Conservation (phyloP, 2,888 invertebrate genomes). For the Andrena trimmerana region DNA sequence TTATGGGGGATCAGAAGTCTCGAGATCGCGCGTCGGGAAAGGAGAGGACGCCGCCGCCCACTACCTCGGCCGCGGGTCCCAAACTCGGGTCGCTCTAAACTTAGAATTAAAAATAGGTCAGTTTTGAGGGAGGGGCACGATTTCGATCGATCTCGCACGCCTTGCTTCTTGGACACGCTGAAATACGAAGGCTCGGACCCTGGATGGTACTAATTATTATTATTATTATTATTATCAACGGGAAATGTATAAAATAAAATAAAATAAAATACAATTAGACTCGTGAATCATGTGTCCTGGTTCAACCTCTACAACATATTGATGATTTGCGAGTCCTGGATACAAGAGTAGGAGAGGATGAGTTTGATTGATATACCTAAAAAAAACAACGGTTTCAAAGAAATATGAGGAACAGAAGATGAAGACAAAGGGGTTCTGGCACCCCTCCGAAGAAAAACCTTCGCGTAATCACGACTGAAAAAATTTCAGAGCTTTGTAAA, state of each 20-base stretch:
- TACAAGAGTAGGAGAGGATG: not conserved
- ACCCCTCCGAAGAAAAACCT: too few relatives aligned
- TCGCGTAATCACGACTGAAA: too few relatives aligned
- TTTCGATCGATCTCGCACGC: conserved; percentile 37
- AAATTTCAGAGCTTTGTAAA: too few relatives aligned
- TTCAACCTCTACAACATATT: too few relatives aligned
- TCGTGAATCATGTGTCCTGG: conserved; percentile 7
- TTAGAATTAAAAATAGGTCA: conserved; percentile 49
- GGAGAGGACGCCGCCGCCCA: conserved; percentile 38
- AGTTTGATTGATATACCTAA: too few relatives aligned
- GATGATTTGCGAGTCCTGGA: too few relatives aligned
- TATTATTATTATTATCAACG: too few relatives aligned
- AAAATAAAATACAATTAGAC: not conserved
- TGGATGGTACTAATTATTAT: conserved; percentile 8
- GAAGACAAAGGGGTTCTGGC: too few relatives aligned
- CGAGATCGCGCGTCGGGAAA: conserved; percentile 18
- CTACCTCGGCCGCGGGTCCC: conserved; percentile 4
- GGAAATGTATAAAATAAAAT: too few relatives aligned
- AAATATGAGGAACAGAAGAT: too few relatives aligned
- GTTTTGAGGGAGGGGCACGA: conserved; percentile 34
- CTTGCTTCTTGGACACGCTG: not conserved
- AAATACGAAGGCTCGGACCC: not conserved
- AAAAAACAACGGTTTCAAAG: too few relatives aligned
- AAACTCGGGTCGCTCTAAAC: conserved; percentile 40
- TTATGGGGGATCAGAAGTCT: conserved; percentile 46